Conservation (phyloP, 2,113 vertebrate species). For the Typhlomys cinereus region DNA sequence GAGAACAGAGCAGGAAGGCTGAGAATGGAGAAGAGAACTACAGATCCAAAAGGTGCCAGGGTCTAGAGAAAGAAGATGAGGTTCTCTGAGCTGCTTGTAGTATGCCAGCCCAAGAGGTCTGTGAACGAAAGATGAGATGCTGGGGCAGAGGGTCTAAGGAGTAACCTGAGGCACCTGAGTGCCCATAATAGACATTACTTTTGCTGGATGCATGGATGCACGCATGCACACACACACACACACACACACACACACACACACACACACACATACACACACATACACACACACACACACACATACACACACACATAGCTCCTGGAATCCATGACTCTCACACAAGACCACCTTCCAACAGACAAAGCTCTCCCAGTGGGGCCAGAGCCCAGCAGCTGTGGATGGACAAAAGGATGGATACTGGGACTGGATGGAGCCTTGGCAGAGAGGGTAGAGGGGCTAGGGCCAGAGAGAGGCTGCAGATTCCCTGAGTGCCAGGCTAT, state of each 20-base stretch:
- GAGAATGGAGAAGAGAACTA: background rate
- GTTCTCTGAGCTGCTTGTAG: background rate
- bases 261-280: background rate
- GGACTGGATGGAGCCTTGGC: background rate
- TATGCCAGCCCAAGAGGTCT: background rate
- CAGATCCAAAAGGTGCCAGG: background rate
- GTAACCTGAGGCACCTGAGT: background rate
- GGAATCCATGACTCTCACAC: background rate
- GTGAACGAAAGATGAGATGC: accelerated
- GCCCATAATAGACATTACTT: background rate
- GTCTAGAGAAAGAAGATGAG: background rate
- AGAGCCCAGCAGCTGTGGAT: background rate
- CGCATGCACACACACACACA: background rate
- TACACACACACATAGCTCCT: background rate
- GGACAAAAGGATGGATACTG: background rate
- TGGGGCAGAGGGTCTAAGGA: background rate
- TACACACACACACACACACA: background rate
- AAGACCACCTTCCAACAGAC: background rate
- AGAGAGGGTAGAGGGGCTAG: no score
- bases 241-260: background rate
- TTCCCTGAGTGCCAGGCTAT: background rate
- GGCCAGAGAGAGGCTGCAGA: no score
- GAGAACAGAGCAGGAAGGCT: background rate
- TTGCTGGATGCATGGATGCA: no score
- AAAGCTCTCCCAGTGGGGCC: background rate